Evolutionary conservation across 2,797 vertebrate species (phyloP), one percentile per base, ranked within the genome.

Genomic region (Typhlichthys eigenmanni): DNA sequence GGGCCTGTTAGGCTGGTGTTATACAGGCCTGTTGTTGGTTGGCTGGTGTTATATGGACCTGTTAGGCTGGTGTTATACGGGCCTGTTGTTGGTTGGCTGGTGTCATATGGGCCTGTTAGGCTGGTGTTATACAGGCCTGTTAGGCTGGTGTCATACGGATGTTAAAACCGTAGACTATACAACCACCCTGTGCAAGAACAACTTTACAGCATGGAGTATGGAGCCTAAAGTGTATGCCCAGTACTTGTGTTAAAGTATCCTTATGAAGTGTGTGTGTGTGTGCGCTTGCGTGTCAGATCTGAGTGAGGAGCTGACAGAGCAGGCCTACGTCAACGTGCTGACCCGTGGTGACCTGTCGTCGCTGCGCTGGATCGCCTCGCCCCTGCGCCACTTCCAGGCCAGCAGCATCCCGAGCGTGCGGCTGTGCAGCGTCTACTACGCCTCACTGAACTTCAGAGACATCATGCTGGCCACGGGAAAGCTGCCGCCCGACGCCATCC

Each of bases 401-500:
- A n/a, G 60, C 13, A 65, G 82, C 66, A 65, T 81, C 66, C 85
- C 92, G 0, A 51, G 51, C 0, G 4, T 91, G 53, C 88, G 93
- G 46, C 90, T 96, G 70, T 99, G 96, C 70, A 88, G 77, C 0
- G 89, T 99, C 72, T 93, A 95, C 87, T 99, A 95, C 0, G 91
- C 96, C 34, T 97, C 98, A 0, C 95, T 99, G 49, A 99, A 99
- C 86, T 99, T 99, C 87, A 85, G 96, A 5, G 98, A 99, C 67
- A 91, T 99, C 61, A 99, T 99, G 98, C 85, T 99, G 76, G 98
- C 98, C 66, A 98, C 96, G 0, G 98, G 98, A 68, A 99, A 96
- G 77, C 94, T 99, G 50, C 94, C 98, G 1, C 94, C 96, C 0
- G 97, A 98, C 0, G 94, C 96, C 62, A 98, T 99, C 64, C 98